phyloP scores from a whole-genome alignment of 1,140 invertebrate genomes.

The Hermetia illucens region DNA sequence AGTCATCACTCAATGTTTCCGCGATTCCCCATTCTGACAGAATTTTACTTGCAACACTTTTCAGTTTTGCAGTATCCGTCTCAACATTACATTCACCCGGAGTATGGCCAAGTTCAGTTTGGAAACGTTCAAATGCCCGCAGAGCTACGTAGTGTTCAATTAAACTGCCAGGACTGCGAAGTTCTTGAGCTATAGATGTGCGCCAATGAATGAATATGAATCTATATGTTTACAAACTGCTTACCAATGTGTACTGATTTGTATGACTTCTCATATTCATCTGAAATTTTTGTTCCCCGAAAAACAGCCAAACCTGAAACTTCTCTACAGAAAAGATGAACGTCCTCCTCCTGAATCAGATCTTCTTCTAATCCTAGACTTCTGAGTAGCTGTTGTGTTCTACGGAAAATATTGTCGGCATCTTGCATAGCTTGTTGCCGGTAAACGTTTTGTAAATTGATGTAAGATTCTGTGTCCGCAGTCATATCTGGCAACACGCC shows the following conservation, averaged over 20 bases:
- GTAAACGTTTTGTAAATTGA: conserved; percentile 82
- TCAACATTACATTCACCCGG: conserved; percentile 87
- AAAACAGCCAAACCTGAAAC: conserved; percentile 62
- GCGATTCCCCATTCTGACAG: conserved; percentile 74
- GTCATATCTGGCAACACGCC: conserved; percentile 98
- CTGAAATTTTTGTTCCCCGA: conserved; percentile 61
- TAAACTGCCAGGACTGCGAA: conserved; percentile 59
- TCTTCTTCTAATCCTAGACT: conserved; percentile 59
- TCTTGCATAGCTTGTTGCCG: conserved; percentile 70
- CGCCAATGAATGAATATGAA: too few species aligned
- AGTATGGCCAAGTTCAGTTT: conserved; percentile 73
- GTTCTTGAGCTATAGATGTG: conserved; percentile 19
- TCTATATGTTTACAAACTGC: too few species aligned
- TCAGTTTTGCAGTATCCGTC: conserved; percentile 74
- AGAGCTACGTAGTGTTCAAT: conserved; percentile 86
- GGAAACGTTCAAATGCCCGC: conserved; percentile 80
- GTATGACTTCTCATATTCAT: conserved; percentile 51
- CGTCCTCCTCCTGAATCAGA: conserved; percentile 59
- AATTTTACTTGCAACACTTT: conserved; percentile 63
- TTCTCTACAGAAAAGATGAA: conserved; percentile 76
- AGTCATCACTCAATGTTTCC: conserved; percentile 75
- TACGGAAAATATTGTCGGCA: conserved; percentile 63
- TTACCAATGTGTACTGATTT: conserved; percentile 24
- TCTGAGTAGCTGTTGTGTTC: conserved; percentile 63
- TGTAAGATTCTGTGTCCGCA: conserved; percentile 83